Evolutionary conservation across 2,888 invertebrate species (phyloP), one percentile per base, ranked within the genome.

Genomic region (Drosophila pegasa): DNA sequence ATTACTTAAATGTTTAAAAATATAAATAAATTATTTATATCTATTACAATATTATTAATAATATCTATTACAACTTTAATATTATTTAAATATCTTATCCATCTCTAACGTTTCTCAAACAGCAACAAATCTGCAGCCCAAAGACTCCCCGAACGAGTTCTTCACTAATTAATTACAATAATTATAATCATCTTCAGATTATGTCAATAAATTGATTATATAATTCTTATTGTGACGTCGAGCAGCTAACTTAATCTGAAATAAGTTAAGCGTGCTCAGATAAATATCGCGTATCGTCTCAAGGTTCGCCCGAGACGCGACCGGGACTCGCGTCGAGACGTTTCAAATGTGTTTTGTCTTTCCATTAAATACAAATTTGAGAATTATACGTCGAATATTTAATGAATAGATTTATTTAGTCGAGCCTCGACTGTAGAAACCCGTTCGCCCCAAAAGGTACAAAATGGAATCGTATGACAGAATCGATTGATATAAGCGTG

Each of bases 401-500:
- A 45, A 65, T 51, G 12, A 65, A 51, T 12, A 31, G 29, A 18
- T 50, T 9, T n/a, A n/a, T 43, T 47, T 4, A 25, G 10, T 38
- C 41, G 41, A 25, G 6, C 3, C 3, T 5, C 45, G n/a, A 37
- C 45, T 45, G 16, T 3, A n/a, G 6, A 48, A 71, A 78, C 60
- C 37, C 14, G 78, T 77, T 73, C 35, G 29, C 10, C 14, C 16
- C 45, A 9, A 12, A 48, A 29, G 18, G 41, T 6, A 2, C 40
- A 16, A 20, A 14, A 20, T 25, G 41, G 25, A 35, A 37, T 65
- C 25, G 56, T 35, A 31, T 41, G 67, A 20, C 50, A 22, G 45
- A 47, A 56, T 37, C 56, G 37, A 45, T 40, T 38, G 67, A 57
- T 57, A 45, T 57, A 47, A 62, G 74, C 74, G 78, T 78, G 75